Percentiles rank a stretch among this genome's conserved stretches.
These are phyloP conservation scores for Epistrophe eligans DNA, from an alignment of 2,888 invertebrate genomes.

Conservation along the genomic window DNA sequence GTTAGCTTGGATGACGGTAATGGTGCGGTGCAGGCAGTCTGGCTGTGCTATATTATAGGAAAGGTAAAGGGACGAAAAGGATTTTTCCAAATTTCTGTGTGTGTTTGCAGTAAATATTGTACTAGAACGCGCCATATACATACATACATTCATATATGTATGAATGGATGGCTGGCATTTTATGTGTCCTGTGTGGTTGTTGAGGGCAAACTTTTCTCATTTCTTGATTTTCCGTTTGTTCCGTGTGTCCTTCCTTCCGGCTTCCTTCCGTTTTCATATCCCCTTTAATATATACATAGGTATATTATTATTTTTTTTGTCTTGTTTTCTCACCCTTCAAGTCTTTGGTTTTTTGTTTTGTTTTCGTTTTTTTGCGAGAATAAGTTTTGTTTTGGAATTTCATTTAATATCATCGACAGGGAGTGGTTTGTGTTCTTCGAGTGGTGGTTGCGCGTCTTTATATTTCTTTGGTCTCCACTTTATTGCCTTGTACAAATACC, in stretches of 20 bases:
- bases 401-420: slow-evolving; percentile 69
- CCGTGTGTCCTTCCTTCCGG: slow-evolving; percentile 76
- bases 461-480: slow-evolving; percentile 34
- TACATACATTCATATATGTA: slow-evolving; percentile 5
- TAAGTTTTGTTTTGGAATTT: slow-evolving; percentile 74
- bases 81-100: slow-evolving; percentile 31
- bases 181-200: slow-evolving; percentile 63
- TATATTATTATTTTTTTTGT: slow-evolving; percentile 22
- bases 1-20: slow-evolving; percentile 11
- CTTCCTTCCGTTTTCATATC: slow-evolving; percentile 72
- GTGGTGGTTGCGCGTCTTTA: slow-evolving; percentile 14
- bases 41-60: background rate
- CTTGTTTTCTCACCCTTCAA: slow-evolving; percentile 17
- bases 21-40: background rate
- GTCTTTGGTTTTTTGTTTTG: background rate
- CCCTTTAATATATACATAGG: slow-evolving; percentile 19
- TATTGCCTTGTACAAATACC: slow-evolving; percentile 40
- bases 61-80: slow-evolving; percentile 27
- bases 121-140: slow-evolving; percentile 3
- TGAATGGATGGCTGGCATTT: slow-evolving; percentile 52
- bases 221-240: slow-evolving; percentile 76
- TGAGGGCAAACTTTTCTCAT: slow-evolving; percentile 75
- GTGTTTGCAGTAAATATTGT: slow-evolving; percentile 37
- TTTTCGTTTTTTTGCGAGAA: slow-evolving; percentile 31
- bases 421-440: slow-evolving; percentile 23